phyloP scores from a whole-genome alignment of 2,888 invertebrate genomes.

The Syritta pipiens region DNA sequence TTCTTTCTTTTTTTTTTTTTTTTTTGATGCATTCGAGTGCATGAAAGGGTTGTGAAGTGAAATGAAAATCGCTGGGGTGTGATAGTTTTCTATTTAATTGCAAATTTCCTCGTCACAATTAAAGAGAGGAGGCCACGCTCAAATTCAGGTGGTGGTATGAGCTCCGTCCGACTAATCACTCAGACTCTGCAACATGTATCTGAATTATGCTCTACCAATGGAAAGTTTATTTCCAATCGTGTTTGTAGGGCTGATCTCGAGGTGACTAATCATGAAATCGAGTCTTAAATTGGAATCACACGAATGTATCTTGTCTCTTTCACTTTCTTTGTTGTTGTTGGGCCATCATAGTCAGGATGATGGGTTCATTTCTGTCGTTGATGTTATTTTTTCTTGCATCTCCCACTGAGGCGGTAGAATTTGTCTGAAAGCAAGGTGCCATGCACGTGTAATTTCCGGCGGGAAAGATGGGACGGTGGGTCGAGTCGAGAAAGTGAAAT shows the following conservation, averaged over 20 bases:
- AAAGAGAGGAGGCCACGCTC: no score
- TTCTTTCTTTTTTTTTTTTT: no score
- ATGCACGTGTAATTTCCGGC: slow-evolving; percentile 17
- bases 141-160: no score
- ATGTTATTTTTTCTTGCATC: not conserved
- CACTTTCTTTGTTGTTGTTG: slow-evolving; percentile 14
- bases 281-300: not conserved
- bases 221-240: no score
- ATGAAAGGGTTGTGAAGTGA: slow-evolving; percentile 4
- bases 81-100: slow-evolving; percentile 37
- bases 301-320: slow-evolving; percentile 3
- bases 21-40: slow-evolving; percentile 31
- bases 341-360: not conserved
- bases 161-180: no score
- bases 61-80: slow-evolving; percentile 52
- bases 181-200: slow-evolving; percentile 23
- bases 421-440: not conserved
- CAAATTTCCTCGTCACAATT: slow-evolving; percentile 29
- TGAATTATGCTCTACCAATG: no score
- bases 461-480: not conserved
- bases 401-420: not conserved
- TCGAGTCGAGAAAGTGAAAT: slow-evolving; percentile 37
- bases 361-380: no score
- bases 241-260: no score
- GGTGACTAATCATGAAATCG: no score